A percentile compares a stretch with the other conserved stretches of the same genome.
Conservation (phyloP, 2,888 invertebrate species). For the Andrena bucephala region DNA sequence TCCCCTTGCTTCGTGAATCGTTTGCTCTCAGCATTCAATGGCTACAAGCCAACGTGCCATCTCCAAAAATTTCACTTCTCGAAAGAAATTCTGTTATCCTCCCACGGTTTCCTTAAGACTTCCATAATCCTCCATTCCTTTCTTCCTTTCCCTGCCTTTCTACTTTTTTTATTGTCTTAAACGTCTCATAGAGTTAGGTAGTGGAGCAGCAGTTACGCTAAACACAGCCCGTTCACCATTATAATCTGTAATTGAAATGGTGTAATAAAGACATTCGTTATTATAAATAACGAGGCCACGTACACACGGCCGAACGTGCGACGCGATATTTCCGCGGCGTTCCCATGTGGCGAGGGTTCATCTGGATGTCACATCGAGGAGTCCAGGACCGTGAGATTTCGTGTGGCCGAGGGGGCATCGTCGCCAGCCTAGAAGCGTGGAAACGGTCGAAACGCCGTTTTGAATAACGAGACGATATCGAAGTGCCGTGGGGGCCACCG, state of each 20-base stretch:
- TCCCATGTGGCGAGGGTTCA: slow-evolving; percentile 55
- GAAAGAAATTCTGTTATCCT: slow-evolving; percentile 6
- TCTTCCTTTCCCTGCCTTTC: background rate
- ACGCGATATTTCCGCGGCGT: slow-evolving; percentile 48
- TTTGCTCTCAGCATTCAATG: no score
- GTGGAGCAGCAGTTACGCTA: no score
- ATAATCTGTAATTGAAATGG: no score
- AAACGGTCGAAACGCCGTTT: slow-evolving; percentile 67
- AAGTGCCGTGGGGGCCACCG: slow-evolving; percentile 55
- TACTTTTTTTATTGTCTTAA: background rate
- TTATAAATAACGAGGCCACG: background rate
- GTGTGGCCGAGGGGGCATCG: slow-evolving; percentile 33
- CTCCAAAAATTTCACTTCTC: slow-evolving; percentile 2
- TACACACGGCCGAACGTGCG: background rate
- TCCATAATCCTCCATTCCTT: background rate
- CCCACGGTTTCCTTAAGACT: slow-evolving; percentile 3
- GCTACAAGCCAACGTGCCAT: background rate
- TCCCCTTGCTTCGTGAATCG: no score
- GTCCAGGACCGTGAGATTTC: slow-evolving; percentile 50
- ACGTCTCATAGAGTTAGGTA: no score
- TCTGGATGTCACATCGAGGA: slow-evolving; percentile 50
- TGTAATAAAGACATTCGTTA: no score
- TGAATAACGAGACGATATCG: slow-evolving; percentile 73
- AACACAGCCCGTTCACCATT: no score
- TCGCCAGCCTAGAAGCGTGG: slow-evolving; percentile 56